phyloP scores from a whole-genome alignment of 2,888 invertebrate species.

The Crematogaster levior region DNA sequence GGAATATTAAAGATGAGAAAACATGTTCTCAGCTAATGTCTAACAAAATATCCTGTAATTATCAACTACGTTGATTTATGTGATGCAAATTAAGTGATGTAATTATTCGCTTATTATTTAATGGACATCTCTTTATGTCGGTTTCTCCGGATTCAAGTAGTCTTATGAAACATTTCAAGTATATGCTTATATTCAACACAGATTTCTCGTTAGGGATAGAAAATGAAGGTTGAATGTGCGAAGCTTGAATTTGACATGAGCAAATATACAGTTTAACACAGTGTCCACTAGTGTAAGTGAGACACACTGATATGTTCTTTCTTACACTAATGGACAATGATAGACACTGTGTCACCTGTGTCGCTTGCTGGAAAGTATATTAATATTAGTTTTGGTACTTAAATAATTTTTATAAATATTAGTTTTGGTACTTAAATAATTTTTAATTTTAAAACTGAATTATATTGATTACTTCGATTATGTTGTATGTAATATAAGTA shows the following conservation, averaged over 20 bases:
- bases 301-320: no score
- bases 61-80: not conserved
- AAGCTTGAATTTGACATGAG: slow-evolving; percentile 73
- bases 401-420: no score
- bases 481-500: no score
- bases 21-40: not conserved
- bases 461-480: no score
- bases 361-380: no score
- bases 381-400: no score
- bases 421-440: no score
- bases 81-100: not conserved
- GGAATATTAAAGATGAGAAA: not conserved
- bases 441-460: no score
- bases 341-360: no score
- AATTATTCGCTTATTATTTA: not conserved
- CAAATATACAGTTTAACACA: slow-evolving; percentile 59
- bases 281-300: no score
- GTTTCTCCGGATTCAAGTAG: not conserved
- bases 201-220: slow-evolving; percentile 53
- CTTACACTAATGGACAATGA: no score
- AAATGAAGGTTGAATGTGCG: slow-evolving; percentile 68
- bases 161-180: not conserved
- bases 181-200: not conserved
- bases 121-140: not conserved
- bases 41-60: not conserved